Evolutionary conservation across 1,140 invertebrate genomes (phyloP).

Genomic region (Theocolax elegans): DNA sequence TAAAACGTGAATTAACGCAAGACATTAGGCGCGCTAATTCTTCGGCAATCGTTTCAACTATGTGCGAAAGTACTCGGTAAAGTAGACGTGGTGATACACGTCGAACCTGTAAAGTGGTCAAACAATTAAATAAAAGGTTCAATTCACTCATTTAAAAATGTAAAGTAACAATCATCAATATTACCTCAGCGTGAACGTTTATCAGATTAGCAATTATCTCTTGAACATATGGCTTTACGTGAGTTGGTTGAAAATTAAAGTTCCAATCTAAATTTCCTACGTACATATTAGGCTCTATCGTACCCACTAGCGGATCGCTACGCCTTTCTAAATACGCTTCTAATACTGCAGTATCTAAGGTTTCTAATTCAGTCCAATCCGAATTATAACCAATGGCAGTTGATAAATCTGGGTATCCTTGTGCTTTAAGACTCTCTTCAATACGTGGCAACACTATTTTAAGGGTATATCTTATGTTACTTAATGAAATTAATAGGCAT

Average conservation of each 20-base stretch:
- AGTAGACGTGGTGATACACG: conserved; percentile 83
- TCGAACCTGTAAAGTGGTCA: conserved; percentile 72
- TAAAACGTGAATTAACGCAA: conserved; percentile 77
- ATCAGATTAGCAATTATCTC: conserved; percentile 93
- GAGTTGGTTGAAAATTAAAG: conserved; percentile 77
- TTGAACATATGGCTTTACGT: conserved; percentile 90
- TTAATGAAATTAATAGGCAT: conserved; percentile 85
- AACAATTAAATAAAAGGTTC: not conserved
- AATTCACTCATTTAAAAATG: not conserved
- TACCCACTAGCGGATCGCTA: conserved; percentile 91
- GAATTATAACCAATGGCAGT: conserved; percentile 58
- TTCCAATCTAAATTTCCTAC: conserved; percentile 89
- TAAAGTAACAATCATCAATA: conserved; percentile 22
- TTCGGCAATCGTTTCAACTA: conserved; percentile 91
- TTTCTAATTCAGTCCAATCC: conserved; percentile 69
- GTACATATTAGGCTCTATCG: conserved; percentile 96
- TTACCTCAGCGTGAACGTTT: conserved; percentile 91
- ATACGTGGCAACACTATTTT: conserved; percentile 80
- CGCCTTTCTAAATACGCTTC: conserved; percentile 92
- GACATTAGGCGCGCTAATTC: conserved; percentile 88
- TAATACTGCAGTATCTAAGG: conserved; percentile 77
- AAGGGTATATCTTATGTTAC: conserved; percentile 89
- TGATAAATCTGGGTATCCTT: conserved; percentile 62
- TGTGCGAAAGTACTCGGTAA: conserved; percentile 81
- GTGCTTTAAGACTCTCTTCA: conserved; percentile 62